Evolutionary conservation across 2,113 vertebrate genomes (phyloP).

Genomic region (Pogonocichla stellata): DNA sequence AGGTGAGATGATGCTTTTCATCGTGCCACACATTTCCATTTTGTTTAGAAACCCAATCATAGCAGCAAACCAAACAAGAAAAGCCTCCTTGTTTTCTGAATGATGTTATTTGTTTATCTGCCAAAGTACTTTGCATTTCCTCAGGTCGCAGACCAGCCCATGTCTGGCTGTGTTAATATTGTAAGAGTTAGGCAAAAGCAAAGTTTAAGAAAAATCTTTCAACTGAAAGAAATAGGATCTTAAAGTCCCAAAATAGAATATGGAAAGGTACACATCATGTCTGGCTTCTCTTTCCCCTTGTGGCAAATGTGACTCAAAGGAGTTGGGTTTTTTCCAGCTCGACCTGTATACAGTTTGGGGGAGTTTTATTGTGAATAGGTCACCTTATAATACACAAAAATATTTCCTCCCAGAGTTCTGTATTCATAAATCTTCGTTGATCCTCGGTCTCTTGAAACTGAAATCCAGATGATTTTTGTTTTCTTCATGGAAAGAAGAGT

Average conservation of each 20-base stretch:
- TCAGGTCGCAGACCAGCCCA: slow-evolving; percentile 62
- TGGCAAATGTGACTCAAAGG: slow-evolving; percentile 82
- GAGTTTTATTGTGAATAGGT: slow-evolving; percentile 52
- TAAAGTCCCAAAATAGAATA: slow-evolving; percentile 80
- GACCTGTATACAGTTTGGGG: slow-evolving; percentile 55
- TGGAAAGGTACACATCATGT: slow-evolving; percentile 82
- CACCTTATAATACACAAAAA: slow-evolving; percentile 52
- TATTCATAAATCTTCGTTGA: slow-evolving; percentile 1
- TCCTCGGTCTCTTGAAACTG: background rate
- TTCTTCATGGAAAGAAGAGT: background rate
- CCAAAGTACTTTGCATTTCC: slow-evolving; percentile 60
- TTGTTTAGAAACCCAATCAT: slow-evolving; percentile 23
- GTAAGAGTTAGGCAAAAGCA: slow-evolving; percentile 41
- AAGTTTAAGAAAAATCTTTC: slow-evolving; percentile 67
- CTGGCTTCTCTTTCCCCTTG: slow-evolving; percentile 71
- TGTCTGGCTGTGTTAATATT: slow-evolving; percentile 63
- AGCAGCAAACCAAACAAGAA: slow-evolving; percentile 56
- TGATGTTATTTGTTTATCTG: slow-evolving; percentile 71
- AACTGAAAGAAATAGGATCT: slow-evolving; percentile 77
- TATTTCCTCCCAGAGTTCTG: slow-evolving; percentile 5
- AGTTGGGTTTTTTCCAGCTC: slow-evolving; percentile 72
- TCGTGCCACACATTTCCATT: slow-evolving; percentile 8
- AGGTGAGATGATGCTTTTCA: slow-evolving; percentile 19
- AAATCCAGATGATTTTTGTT: background rate
- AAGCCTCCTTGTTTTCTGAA: slow-evolving; percentile 72